These are phyloP conservation scores for Dendropsophus ebraccatus DNA, from an alignment of 2,113 vertebrate species.

Conservation along the genomic window DNA sequence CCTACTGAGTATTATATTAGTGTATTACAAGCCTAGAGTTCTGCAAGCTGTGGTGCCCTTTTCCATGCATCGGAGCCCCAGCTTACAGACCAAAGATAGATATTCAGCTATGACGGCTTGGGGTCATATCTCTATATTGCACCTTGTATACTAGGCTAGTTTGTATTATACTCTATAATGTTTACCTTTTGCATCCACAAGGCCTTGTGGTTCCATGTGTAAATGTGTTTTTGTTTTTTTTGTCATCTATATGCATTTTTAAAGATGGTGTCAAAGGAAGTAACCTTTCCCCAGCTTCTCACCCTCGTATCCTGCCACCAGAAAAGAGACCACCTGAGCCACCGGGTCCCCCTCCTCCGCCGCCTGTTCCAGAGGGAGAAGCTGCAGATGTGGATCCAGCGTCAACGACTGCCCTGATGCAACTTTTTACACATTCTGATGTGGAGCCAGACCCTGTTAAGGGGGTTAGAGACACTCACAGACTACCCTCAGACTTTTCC, in stretches of 20 bases:
- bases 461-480: slow-evolving; percentile 67
- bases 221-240: slow-evolving; percentile 65
- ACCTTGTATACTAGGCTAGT: background rate
- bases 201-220: background rate
- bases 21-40: no score
- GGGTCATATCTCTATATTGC: background rate
- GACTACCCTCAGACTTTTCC: slow-evolving; percentile 68
- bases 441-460: slow-evolving; percentile 72
- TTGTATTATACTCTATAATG: background rate
- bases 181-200: background rate
- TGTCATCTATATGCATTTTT: slow-evolving; percentile 67
- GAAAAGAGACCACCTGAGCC: slow-evolving; percentile 89
- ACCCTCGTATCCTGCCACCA: slow-evolving; percentile 77
- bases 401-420: slow-evolving; percentile 88
- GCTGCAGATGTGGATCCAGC: slow-evolving; percentile 83
- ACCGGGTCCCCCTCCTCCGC: slow-evolving; percentile 76
- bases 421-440: slow-evolving; percentile 91
- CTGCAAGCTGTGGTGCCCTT: no score
- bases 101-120: no score
- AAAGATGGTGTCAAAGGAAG: slow-evolving; percentile 78
- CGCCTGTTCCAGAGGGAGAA: slow-evolving; percentile 69
- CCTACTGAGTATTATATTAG: no score
- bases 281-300: slow-evolving; percentile 83
- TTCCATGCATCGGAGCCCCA: no score
- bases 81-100: no score